Evolutionary conservation across 2,888 invertebrate genomes (phyloP), one percentile per base, ranked within the genome.

Genomic region (Malacosoma neustria): DNA sequence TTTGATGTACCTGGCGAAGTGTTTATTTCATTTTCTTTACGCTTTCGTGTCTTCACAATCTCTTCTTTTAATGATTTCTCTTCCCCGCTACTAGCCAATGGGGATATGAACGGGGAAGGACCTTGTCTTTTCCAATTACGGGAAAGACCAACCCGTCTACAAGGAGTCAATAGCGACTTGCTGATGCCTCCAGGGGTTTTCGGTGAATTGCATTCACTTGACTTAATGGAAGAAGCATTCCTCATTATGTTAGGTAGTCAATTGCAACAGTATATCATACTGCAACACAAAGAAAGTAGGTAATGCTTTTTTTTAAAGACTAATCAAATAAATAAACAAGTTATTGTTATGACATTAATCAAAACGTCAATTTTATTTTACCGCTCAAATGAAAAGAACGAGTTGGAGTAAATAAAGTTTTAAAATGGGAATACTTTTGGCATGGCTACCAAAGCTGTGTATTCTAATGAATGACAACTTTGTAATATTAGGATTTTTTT

Each of bases 151-250:
- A 88, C 59, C 54, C 87, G 70, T 56, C 88, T 65, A 48, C 87
- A 87, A 12, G 88, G 87, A 33, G 88, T 88, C 31, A 88, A 57
- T 30, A 87, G 61, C 13, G 77, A 75, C 48, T 84, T 88, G 49
- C 80, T 87, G 13, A 88, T 88, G 11, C 87, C 85, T 11, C 81
- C 85, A 1, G 81, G 80, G 12, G 81, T 86, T 53, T 84, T 84
- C 1, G 84, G 80, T 0, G 84, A 75, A 35, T 74, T 74, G 6
- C 41, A 55, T 37, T 49, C 61, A 29, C 45, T 63, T 2, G 56
- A 41, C 49, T 71, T 72, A n/a, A 65, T 32, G 4, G 61, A 54
- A 7, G 70, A 49, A n/a, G 53, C 49, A 54, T 61, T 69, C 47
- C 72, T 74, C 75, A 74, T 76, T 47, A 60, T 7, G 3, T 13